Evolutionary conservation across 2,888 invertebrate genomes (phyloP), one percentile per base, ranked within the genome.

Genomic region (Orthosia gothica): DNA sequence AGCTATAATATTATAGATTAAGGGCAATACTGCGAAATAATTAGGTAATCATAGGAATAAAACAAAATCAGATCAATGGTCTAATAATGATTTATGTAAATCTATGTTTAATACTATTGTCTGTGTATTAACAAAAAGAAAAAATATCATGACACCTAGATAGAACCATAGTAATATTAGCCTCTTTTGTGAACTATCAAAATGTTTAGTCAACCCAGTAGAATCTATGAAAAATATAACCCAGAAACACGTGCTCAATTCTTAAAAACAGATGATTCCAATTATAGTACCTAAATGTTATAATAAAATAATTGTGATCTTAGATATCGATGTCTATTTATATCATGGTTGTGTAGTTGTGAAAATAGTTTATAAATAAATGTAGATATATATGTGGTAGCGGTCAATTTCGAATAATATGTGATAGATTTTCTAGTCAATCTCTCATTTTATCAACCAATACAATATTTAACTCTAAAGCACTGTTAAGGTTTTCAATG

Each of bases 281-380:
- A 59, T 23, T 40, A 13, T 61, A 79, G 59, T 55, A 80, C 40
- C 11, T 71, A 58, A 40, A 63, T 58, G 26, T 83, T 55, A 58
- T 73, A 82, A 80, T 74, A 80, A 74, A 82, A 75, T 83, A 70
- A 81, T 75, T 87, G 87, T 85, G 84, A 87, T 87, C 64, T 75
- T 85, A 86, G 83, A 82, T 79, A 89, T 92, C 81, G 88, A 82
- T 92, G 91, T 91, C 90, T 91, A 92, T 92, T 88, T 90, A 90
- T 89, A 89, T 87, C 76, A 82, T 84, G 87, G 87, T 90, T 90
- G 87, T 89, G 88, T 91, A 91, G 88, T 86, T 79, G 86, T 86
- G 86, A 84, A 85, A 70, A 78, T 74, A 78, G 59, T 68, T 59
- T 65, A 59, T 55, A 57, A 54, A 75, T 77, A 49, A 81, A 80